Conservation (phyloP, 2,888 invertebrate genomes). For the Himalopsyche japonica region DNA sequence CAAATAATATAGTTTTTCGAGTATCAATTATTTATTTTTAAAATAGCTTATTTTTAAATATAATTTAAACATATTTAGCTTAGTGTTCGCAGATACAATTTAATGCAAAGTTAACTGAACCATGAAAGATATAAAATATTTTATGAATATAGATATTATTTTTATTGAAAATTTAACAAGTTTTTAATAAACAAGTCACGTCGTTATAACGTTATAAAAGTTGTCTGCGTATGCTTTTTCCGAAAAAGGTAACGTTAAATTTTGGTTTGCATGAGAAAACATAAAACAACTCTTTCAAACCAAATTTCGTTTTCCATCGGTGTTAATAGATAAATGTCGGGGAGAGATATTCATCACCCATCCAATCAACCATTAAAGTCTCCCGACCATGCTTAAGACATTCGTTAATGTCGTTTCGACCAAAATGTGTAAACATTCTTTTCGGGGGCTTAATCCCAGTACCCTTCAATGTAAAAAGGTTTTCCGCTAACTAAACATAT, state of each 20-base stretch:
- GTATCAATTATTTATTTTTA: no score
- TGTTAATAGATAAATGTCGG: not conserved
- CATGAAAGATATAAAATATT: no score
- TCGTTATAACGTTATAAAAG: no score
- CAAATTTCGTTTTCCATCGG: not conserved
- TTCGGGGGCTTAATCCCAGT: not conserved
- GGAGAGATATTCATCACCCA: not conserved
- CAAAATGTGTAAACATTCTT: not conserved
- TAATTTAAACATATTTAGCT: no score
- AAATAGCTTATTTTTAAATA: no score
- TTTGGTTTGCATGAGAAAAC: not conserved
- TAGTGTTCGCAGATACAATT: no score
- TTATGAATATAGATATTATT: no score
- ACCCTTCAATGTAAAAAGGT: not conserved
- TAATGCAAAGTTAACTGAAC: no score
- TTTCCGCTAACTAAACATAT: slow-evolving; percentile 1
- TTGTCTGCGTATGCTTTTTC: no score
- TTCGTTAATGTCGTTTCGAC: not conserved
- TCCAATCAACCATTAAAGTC: not conserved
- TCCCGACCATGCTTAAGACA: not conserved
- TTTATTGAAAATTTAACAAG: no score
- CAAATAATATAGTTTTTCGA: no score
- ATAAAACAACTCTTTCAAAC: not conserved
- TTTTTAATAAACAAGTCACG: no score
- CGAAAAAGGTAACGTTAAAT: not conserved